These are phyloP conservation scores for Euplexia lucipara DNA, from an alignment of 2,888 invertebrate species.

Conservation along the genomic window DNA sequence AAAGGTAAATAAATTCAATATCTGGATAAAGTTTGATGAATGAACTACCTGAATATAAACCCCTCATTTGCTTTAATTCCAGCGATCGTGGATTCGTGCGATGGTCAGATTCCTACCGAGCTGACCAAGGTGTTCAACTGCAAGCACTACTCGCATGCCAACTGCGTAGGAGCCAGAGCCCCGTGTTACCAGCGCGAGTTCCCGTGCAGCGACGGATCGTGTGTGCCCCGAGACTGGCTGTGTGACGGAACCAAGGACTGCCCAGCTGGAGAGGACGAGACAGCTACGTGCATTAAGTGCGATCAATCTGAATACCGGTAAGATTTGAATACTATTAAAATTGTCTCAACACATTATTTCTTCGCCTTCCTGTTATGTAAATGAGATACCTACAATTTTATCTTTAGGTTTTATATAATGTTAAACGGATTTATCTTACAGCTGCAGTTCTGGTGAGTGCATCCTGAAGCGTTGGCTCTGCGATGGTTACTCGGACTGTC, in stretches of 20 bases:
- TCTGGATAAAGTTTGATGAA: not conserved
- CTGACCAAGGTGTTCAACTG: constrained; percentile 91
- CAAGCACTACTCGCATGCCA: constrained; percentile 90
- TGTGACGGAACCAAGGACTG: constrained; percentile 93
- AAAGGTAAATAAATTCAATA: constrained; percentile 86
- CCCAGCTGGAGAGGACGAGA: constrained; percentile 92
- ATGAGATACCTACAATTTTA: not conserved
- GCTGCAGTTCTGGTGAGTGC: constrained; percentile 83
- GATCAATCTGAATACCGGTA: constrained; percentile 82
- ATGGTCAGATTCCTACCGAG: constrained; percentile 90
- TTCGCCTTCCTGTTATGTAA: not conserved
- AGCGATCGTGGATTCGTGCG: constrained; percentile 92
- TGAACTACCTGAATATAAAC: not conserved
- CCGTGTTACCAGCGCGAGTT: constrained; percentile 91
- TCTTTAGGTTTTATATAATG: not conserved
- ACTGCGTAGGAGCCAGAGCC: constrained; percentile 88
- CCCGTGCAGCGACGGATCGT: constrained; percentile 90
- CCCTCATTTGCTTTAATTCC: constrained; percentile 60
- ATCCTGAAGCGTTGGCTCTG: constrained; percentile 85
- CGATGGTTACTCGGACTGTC: constrained; percentile 88
- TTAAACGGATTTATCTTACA: constrained; percentile 58
- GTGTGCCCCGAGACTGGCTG: constrained; percentile 92
- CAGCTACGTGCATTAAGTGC: constrained; percentile 85
- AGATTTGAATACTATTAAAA: not conserved
- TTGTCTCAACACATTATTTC: not conserved